These are phyloP conservation scores for Pogonocherus hispidulus DNA, from an alignment of 2,888 invertebrate genomes.

Conservation along the genomic window DNA sequence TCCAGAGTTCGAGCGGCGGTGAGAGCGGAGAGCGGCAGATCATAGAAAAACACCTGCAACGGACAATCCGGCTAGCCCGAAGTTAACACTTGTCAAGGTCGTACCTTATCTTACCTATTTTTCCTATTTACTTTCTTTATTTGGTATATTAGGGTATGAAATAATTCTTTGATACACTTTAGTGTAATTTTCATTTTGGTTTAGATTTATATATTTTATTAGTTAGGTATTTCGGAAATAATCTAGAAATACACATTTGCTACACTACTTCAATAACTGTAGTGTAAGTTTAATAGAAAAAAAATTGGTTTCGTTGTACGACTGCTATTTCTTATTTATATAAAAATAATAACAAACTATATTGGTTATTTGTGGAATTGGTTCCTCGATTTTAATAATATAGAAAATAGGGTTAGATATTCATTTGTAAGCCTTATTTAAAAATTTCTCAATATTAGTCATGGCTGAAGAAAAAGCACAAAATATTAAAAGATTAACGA, in stretches of 20 bases:
- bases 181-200: neutral
- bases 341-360: neutral
- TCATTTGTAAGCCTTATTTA: neutral
- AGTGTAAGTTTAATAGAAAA: neutral
- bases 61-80: too few species aligned
- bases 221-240: neutral
- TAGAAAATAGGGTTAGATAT: neutral
- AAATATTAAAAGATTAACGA: neutral
- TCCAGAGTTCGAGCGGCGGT: too few species aligned
- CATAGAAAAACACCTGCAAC: too few species aligned
- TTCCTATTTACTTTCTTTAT: neutral
- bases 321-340: neutral
- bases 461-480: neutral
- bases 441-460: neutral
- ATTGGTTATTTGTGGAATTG: slow-evolving; percentile 2
- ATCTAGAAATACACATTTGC: neutral
- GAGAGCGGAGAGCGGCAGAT: too few species aligned
- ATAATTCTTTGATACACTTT: neutral
- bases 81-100: neutral
- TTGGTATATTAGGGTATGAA: neutral
- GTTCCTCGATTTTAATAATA: neutral
- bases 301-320: neutral
- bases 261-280: neutral
- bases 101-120: neutral
- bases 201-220: too few species aligned